Percentiles rank a stretch among this genome's conserved stretches.
These are phyloP conservation scores for Rhineura floridana DNA, from an alignment of 2,113 vertebrate genomes.

Conservation along the genomic window DNA sequence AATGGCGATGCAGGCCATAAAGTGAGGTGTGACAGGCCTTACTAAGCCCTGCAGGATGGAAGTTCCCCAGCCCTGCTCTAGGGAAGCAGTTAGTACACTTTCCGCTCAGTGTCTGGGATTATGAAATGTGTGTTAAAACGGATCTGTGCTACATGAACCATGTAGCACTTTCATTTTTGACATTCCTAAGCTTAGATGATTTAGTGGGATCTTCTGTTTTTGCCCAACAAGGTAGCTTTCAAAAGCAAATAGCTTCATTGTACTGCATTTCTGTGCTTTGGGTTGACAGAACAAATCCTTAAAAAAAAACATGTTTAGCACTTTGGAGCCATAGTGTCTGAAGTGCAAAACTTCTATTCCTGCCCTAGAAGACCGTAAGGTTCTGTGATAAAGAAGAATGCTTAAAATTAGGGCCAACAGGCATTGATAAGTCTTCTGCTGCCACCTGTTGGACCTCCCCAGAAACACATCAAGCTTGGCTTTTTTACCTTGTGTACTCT, in stretches of 20 bases:
- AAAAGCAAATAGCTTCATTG: background rate
- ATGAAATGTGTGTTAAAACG: background rate
- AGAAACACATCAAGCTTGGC: background rate
- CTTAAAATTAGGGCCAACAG: background rate
- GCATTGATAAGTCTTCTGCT: slow-evolving; percentile 36
- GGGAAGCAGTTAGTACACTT: background rate
- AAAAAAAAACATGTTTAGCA: too few species aligned
- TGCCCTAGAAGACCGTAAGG: background rate
- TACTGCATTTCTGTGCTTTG: background rate
- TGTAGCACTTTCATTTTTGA: background rate
- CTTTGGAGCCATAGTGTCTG: background rate
- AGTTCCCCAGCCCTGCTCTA: too few species aligned
- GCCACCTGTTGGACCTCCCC: slow-evolving; percentile 59
- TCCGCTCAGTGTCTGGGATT: background rate
- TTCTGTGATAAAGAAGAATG: background rate
- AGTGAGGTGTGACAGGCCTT: too few species aligned
- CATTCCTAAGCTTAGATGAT: background rate
- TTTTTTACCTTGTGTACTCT: background rate
- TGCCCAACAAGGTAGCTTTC: too few species aligned
- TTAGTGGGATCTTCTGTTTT: background rate
- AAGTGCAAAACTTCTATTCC: background rate
- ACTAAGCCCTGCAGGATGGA: too few species aligned
- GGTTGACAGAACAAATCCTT: background rate
- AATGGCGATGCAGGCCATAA: too few species aligned
- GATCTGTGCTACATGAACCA: background rate